Evolutionary conservation across 2,113 vertebrate species (phyloP), one percentile per base, ranked within the genome.

Genomic region (Hippocampus comes): DNA sequence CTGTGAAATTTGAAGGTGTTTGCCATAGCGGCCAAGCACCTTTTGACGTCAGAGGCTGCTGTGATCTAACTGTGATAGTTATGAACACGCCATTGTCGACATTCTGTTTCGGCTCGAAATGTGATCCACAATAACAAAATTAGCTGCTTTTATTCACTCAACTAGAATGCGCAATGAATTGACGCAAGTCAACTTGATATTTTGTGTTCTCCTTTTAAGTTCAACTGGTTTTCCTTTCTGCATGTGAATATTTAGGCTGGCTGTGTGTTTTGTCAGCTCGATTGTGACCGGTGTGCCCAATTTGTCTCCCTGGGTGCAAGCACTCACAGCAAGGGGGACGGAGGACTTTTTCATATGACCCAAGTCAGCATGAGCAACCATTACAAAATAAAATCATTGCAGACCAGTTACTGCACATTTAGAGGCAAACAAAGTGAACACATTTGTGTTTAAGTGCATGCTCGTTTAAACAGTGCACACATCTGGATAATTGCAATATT

Each of bases 261-360:
- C 78, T 70, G 65, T 21, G 49, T 82, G 76, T 80, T 86, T 73
- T 80, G 81, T 83, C 87, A 79, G 85, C 71, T 66, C 9, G 67
- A 71, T 59, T 87, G 87, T 85, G 87, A 86, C 72, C 72, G 49
- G 82, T 67, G 82, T 88, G 51, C 4, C 27, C 51, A 66, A 81
- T 5, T 78, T 76, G 75, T 76, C 55, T 57, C 65, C 66, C 74
- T 73, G 34, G 69, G 63, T 71, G 73, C 38, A 63, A 69, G 74
- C 23, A 38, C 56, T 55, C 25, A 43, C 17, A 12, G 41, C 60
- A 72, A 79, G 12, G 48, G 60, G 46, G 53, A 73, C 63, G 74
- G 18, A 7, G 57, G 56, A 30, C 67, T 71, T 49, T 51, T 67
- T 71, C 30, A 15, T 42, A 57, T 74, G 67, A 56, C 15, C 30